phyloP scores from a whole-genome alignment of 2,113 vertebrate species.

The Piaya cayana region DNA sequence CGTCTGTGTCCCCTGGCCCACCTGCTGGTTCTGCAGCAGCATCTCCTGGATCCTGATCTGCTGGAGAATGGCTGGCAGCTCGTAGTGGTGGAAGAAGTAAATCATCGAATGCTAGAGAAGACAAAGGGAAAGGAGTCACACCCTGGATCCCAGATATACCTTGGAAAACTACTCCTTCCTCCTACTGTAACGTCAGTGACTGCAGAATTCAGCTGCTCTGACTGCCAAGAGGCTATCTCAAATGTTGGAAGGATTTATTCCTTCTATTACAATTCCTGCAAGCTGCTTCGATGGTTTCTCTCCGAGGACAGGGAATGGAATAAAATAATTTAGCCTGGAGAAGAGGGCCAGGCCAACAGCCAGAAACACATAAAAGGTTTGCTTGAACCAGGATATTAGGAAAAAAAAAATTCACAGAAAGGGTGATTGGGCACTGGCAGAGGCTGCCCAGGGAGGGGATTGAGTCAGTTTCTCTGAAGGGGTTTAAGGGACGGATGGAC shows the following conservation, averaged over 20 bases:
- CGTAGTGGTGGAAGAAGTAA: slow-evolving; percentile 98
- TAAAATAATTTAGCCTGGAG: not conserved
- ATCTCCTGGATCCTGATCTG: slow-evolving; percentile 97
- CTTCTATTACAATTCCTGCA: not conserved
- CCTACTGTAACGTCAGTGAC: fast-evolving
- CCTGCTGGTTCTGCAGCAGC: slow-evolving; percentile 92
- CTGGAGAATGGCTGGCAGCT: slow-evolving; percentile 95
- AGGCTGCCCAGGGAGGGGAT: too few species aligned
- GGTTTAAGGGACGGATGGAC: too few species aligned
- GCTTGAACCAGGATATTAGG: not conserved
- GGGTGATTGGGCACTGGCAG: too few species aligned
- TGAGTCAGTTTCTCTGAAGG: too few species aligned
- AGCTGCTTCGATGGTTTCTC: not conserved
- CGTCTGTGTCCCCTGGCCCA: slow-evolving; percentile 85
- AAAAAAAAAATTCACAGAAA: too few species aligned
- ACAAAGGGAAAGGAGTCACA: not conserved
- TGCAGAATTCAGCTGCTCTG: not conserved
- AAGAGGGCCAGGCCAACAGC: not conserved
- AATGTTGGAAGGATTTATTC: not conserved
- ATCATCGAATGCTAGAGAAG: slow-evolving; percentile 93
- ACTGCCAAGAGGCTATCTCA: not conserved
- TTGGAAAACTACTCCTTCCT: not conserved
- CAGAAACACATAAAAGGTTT: not conserved
- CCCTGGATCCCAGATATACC: fast-evolving
- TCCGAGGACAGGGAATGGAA: not conserved